A percentile compares a stretch with the other conserved stretches of the same genome.
Evolutionary conservation across 2,888 invertebrate species (phyloP).

Genomic region (Limulus polyphemus): DNA sequence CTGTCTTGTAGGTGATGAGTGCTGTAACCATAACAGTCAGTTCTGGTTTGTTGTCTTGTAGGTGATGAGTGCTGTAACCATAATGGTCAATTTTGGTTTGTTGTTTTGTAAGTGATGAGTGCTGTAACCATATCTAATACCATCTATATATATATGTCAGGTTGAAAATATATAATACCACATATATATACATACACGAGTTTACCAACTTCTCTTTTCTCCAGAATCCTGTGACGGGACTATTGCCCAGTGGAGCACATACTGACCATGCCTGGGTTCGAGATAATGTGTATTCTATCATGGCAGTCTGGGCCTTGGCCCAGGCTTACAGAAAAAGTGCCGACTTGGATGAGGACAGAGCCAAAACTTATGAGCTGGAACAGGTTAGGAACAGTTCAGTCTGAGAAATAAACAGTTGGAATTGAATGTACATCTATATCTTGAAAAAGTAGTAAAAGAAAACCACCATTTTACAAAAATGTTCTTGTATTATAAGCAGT

Average conservation of each 20-base stretch:
- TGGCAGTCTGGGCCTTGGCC: conserved; percentile 95
- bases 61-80: too few species aligned
- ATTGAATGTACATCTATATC: conserved; percentile 1
- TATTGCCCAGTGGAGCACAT: conserved; percentile 77
- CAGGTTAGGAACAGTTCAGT: conserved; percentile 79
- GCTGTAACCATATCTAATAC: too few species aligned
- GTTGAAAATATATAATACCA: too few species aligned
- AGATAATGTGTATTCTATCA: conserved; percentile 92
- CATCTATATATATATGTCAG: too few species aligned
- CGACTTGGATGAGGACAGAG: conserved; percentile 95
- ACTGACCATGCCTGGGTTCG: conserved; percentile 96
- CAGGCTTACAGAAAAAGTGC: conserved; percentile 98
- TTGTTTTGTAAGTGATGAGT: too few species aligned
- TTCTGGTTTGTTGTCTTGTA: too few species aligned
- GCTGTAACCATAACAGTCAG: too few species aligned
- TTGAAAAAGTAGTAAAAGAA: neutral
- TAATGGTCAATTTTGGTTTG: too few species aligned
- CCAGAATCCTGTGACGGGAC: conserved; percentile 91
- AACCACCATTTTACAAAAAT: neutral
- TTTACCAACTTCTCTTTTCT: neutral
- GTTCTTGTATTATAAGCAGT: neutral
- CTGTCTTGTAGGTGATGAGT: too few species aligned
- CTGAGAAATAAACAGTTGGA: conserved; percentile 46
- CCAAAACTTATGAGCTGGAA: conserved; percentile 94
- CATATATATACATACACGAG: too few species aligned